phyloP scores from a whole-genome alignment of 2,113 vertebrate species.

The Leptobrachium leishanense region DNA sequence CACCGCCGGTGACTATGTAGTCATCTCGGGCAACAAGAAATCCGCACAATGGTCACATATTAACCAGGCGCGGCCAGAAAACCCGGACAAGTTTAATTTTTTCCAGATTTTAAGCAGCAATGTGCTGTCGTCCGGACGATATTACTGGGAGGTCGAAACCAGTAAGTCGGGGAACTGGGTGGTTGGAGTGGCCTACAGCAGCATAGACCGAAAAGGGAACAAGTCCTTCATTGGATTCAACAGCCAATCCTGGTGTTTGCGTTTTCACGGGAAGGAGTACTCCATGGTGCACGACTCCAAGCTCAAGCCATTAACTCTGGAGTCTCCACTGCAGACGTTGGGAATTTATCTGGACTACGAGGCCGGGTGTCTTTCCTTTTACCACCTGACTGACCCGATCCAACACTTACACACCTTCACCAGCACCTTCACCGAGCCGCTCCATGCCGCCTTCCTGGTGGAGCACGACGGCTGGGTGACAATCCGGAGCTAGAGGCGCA shows the following conservation, averaged over 20 bases:
- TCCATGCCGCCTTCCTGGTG: constrained; percentile 4
- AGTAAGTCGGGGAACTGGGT: constrained; percentile 4
- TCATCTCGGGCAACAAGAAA: background rate
- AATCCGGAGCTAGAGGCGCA: background rate
- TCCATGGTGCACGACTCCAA: background rate
- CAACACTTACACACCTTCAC: background rate
- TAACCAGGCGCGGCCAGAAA: background rate
- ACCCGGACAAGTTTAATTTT: background rate
- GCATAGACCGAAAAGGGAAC: constrained; percentile 19
- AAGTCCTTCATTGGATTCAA: background rate
- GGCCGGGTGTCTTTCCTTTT: constrained; percentile 12
- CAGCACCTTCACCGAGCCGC: background rate
- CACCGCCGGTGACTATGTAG: background rate
- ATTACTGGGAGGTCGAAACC: constrained; percentile 15
- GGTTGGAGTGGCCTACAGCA: constrained; percentile 18
- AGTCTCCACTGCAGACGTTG: background rate
- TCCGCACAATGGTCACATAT: background rate
- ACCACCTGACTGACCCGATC: constrained; percentile 3
- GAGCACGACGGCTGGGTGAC: constrained; percentile 9
- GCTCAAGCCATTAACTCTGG: background rate
- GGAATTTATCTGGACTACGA: constrained; percentile 10
- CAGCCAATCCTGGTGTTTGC: constrained; percentile 1
- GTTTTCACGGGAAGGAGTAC: background rate
- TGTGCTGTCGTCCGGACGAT: background rate
- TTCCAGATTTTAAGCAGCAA: background rate